Percentiles rank a stretch among this genome's conserved stretches.
Conservation (phyloP, 1,140 invertebrate genomes). For the Microplitis mediator region DNA sequence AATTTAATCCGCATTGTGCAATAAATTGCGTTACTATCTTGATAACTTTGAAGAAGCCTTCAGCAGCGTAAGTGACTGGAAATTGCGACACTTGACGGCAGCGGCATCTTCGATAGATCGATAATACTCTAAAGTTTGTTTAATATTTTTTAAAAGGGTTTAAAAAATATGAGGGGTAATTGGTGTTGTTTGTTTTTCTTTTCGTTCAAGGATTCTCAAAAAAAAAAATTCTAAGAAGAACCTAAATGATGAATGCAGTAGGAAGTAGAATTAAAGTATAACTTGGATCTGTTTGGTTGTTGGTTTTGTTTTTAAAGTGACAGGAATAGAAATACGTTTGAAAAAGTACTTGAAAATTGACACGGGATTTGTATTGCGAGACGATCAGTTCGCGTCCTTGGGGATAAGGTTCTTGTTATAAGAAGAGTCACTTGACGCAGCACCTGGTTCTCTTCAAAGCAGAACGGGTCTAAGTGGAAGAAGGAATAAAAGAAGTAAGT, state of each 20-base stretch:
- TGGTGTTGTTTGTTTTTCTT: background rate
- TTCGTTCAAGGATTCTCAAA: background rate
- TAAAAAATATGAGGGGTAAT: background rate
- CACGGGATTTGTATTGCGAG: background rate
- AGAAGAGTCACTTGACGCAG: conserved; percentile 10
- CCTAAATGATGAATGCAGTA: too few relatives aligned
- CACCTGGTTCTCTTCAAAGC: background rate
- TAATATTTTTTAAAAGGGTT: too few relatives aligned
- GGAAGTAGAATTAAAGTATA: too few relatives aligned
- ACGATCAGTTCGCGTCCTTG: conserved; percentile 41
- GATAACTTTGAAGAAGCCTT: too few relatives aligned
- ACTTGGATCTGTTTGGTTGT: too few relatives aligned
- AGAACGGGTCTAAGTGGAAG: background rate
- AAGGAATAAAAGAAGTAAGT: conserved; percentile 11
- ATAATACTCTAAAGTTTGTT: too few relatives aligned
- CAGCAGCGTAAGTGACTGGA: too few relatives aligned
- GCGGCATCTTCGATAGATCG: too few relatives aligned
- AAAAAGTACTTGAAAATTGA: background rate
- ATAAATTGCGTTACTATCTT: too few relatives aligned
- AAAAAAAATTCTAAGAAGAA: too few relatives aligned
- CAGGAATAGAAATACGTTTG: background rate
- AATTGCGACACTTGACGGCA: too few relatives aligned
- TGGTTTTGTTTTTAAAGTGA: background rate
- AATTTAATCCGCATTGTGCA: too few relatives aligned
- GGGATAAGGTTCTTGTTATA: conserved; percentile 32